Conservation (phyloP, 2,888 invertebrate genomes). For the Tetramorium bicarinatum region DNA sequence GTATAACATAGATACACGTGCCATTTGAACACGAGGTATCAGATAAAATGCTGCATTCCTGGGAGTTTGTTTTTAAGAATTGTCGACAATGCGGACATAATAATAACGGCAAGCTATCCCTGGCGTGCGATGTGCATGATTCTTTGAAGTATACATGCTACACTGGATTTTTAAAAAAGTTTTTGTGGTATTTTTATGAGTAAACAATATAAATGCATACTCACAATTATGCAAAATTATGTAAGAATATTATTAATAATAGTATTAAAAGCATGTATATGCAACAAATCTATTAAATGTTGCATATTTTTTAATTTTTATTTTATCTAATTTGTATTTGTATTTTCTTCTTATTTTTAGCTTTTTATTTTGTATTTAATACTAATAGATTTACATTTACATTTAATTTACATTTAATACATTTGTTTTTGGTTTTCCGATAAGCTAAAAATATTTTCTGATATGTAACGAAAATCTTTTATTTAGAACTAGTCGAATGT, state of each 20-base stretch:
- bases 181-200: background rate
- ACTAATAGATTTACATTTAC: too few species aligned
- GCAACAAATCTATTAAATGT: background rate
- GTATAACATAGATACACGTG: slow-evolving; percentile 26
- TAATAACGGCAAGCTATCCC: slow-evolving; percentile 4
- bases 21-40: background rate
- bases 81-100: background rate
- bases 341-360: background rate
- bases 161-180: background rate
- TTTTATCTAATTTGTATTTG: background rate
- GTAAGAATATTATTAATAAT: background rate
- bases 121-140: background rate
- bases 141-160: background rate
- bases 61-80: background rate
- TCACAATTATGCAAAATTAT: background rate
- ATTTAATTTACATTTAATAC: too few species aligned
- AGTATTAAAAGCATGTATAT: background rate
- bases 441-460: background rate
- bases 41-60: slow-evolving; percentile 35
- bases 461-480: background rate
- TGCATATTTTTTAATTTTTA: background rate
- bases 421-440: background rate
- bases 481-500: background rate
- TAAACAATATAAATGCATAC: background rate
- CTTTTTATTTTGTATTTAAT: background rate